phyloP scores from a whole-genome alignment of 2,113 vertebrate genomes.

The Uria lomvia region DNA sequence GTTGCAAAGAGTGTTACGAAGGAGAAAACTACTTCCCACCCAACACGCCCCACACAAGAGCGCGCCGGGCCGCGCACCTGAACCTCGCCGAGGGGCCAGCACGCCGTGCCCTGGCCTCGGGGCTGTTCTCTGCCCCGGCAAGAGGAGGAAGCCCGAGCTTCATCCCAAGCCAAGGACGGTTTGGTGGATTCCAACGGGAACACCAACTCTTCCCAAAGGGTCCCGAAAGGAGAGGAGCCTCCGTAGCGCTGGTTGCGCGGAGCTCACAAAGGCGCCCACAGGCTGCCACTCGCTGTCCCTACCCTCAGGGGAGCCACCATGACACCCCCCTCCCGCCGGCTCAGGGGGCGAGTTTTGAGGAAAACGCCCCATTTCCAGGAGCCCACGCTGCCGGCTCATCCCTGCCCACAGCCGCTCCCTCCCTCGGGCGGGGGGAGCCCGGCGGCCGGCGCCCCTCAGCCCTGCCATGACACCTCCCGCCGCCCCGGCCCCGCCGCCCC shows the following conservation, averaged over 20 bases:
- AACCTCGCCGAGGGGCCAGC: rapidly evolving
- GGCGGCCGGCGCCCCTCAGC: background rate
- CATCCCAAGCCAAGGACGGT: rapidly evolving
- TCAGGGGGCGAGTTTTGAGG: background rate
- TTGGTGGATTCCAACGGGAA: background rate
- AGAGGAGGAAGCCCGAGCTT: rapidly evolving
- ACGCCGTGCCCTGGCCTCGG: rapidly evolving
- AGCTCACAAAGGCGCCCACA: rapidly evolving
- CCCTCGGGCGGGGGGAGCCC: background rate
- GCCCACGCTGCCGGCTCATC: background rate
- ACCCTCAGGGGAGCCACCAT: background rate
- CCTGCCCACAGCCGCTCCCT: background rate
- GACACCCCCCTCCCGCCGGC: too few relatives aligned
- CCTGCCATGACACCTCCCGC: background rate
- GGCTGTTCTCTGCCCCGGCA: rapidly evolving
- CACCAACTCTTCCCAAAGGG: background rate
- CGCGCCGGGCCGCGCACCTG: rapidly evolving
- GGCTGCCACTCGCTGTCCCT: background rate
- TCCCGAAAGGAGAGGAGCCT: rapidly evolving
- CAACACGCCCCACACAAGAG: rapidly evolving
- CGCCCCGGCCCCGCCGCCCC: background rate
- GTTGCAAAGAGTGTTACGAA: rapidly evolving
- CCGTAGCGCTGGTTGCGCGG: rapidly evolving
- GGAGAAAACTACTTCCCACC: background rate
- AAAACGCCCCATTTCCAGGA: rapidly evolving